A percentile compares a stretch with the other conserved stretches of the same genome.
Evolutionary conservation across 2,797 vertebrate genomes (phyloP).

Genomic region (Tapera naevia): DNA sequence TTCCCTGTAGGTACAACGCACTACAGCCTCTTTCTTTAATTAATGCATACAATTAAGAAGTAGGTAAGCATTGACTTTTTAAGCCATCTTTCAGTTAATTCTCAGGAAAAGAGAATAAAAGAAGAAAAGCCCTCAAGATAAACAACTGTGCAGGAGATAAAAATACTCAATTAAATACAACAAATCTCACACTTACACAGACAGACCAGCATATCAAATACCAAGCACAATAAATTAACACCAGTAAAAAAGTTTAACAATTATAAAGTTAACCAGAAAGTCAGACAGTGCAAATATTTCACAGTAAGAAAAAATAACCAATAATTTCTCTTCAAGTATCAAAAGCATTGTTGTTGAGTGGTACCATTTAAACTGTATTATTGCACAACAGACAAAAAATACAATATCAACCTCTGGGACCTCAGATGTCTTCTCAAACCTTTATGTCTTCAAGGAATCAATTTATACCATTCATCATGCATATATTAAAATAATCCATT

Average conservation of each 20-base stretch:
- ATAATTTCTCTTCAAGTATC: conserved; percentile 77
- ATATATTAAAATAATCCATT: not conserved
- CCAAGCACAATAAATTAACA: conserved; percentile 73
- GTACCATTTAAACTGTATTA: conserved; percentile 63
- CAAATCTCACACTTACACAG: conserved; percentile 47
- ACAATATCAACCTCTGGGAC: not conserved
- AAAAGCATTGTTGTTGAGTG: conserved; percentile 73
- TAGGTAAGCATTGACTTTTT: not conserved
- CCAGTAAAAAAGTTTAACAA: conserved; percentile 70
- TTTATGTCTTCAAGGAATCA: not conserved
- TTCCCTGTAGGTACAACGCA: not conserved
- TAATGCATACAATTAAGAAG: not conserved
- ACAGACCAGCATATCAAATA: conserved; percentile 59
- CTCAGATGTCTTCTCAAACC: not conserved
- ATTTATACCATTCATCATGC: not conserved
- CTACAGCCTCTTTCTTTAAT: not conserved
- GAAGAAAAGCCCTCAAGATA: conserved; percentile 27
- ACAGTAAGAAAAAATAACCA: conserved; percentile 76
- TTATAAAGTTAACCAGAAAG: conserved; percentile 72
- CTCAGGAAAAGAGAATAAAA: conserved; percentile 6
- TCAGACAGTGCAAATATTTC: conserved; percentile 79
- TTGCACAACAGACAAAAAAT: conserved; percentile 69
- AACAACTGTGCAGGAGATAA: conserved; percentile 23
- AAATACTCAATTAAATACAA: conserved; percentile 50
- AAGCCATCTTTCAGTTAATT: conserved; percentile 5